phyloP scores from a whole-genome alignment of 2,888 invertebrate species.

The Limnephilus rhombicus region DNA sequence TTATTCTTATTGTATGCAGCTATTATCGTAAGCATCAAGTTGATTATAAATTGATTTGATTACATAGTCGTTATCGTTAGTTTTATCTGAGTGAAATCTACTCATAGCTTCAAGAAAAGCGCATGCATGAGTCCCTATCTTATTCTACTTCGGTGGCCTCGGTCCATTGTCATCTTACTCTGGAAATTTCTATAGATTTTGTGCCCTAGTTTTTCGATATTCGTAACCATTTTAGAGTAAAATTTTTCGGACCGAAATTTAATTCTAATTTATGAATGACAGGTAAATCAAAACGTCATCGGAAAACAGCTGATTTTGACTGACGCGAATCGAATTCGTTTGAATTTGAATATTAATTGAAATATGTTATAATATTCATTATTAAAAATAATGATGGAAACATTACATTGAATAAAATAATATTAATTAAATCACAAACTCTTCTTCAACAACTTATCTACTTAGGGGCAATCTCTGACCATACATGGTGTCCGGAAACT shows the following conservation, averaged over 20 bases:
- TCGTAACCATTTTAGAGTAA: neutral
- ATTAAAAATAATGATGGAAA: neutral
- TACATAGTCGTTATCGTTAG: neutral
- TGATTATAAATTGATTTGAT: neutral
- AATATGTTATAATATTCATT: neutral
- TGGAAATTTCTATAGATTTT: neutral
- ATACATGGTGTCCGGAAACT: neutral
- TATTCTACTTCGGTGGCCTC: neutral
- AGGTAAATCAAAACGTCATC: neutral
- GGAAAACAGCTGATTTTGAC: conserved; percentile 19
- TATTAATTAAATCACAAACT: neutral
- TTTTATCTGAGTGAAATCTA: neutral
- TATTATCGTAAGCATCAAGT: too few relatives aligned
- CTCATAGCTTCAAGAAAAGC: neutral
- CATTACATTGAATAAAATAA: neutral
- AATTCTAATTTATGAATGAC: neutral
- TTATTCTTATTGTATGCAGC: too few relatives aligned
- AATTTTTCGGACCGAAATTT: neutral
- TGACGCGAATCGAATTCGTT: neutral
- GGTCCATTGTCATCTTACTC: neutral
- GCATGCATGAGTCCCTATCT: neutral
- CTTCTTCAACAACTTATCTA: neutral
- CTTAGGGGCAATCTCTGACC: neutral
- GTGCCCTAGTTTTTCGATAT: neutral
- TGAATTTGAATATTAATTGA: neutral